Evolutionary conservation across 2,113 vertebrate species (phyloP).

Genomic region (Tachysurus fulvidraco): DNA sequence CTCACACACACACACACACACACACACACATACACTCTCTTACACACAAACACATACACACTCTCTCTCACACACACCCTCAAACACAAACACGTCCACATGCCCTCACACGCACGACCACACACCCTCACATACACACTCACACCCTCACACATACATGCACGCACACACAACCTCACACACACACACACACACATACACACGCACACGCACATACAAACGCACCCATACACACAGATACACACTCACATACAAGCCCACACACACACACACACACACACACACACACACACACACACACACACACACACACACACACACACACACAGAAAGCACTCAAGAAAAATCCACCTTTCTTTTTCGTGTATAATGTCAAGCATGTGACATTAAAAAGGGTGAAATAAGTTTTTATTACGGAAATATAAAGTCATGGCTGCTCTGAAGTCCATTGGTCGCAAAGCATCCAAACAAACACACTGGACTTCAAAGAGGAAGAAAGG

Average conservation of each 20-base stretch:
- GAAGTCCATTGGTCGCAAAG: conserved; percentile 36
- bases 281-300: no score
- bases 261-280: not conserved
- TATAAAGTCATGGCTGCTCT: conserved; percentile 21
- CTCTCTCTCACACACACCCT: no score
- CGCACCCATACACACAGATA: not conserved
- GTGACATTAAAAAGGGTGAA: conserved; percentile 12
- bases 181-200: no score
- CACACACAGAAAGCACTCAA: not conserved
- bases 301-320: not conserved
- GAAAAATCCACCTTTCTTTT: conserved; percentile 10
- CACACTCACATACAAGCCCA: not conserved
- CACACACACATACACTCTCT: no score
- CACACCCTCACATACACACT: no score
- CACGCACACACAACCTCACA: no score
- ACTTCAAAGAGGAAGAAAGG: conserved; percentile 43
- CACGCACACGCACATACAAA: no score
- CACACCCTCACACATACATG: no score
- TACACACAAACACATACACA: no score
- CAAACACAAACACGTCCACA: no score
- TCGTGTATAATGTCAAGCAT: not conserved
- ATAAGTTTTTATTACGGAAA: conserved; percentile 33
- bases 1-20: no score
- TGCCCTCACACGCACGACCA: no score
- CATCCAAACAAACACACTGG: conserved; percentile 45